Evolutionary conservation across 2,113 vertebrate genomes (phyloP).

Genomic region (Dicerorhinus sumatrensis): DNA sequence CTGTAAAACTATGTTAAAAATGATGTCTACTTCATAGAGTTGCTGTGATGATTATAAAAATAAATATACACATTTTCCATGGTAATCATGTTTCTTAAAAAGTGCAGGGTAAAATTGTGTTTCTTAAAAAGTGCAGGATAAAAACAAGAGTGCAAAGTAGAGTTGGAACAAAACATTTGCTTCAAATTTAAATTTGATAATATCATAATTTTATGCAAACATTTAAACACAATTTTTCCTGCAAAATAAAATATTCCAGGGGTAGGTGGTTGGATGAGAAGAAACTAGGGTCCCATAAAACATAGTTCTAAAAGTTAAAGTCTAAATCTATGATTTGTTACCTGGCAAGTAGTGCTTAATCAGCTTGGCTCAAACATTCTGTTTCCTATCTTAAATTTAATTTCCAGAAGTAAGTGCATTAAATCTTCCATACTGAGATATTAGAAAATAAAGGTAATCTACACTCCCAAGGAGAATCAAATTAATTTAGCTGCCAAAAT

Average conservation of each 20-base stretch:
- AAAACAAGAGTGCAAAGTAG: neutral
- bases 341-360: neutral
- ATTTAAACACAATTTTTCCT: neutral
- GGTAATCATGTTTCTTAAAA: neutral
- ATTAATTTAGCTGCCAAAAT: slow-evolving; percentile 53
- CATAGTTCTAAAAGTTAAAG: neutral
- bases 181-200: neutral
- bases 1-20: neutral
- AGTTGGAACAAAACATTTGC: neutral
- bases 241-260: neutral
- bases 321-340: slow-evolving; percentile 26
- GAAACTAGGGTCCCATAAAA: neutral
- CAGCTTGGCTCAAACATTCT: neutral
- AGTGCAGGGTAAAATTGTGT: neutral
- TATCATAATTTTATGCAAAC: neutral
- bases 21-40: neutral
- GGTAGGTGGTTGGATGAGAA: rapidly evolving
- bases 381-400: slow-evolving; percentile 9
- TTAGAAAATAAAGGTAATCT: slow-evolving; percentile 39
- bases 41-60: neutral
- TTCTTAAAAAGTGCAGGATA: neutral
- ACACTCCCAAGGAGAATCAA: neutral
- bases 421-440: slow-evolving; percentile 35
- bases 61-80: neutral
- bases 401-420: slow-evolving; percentile 8